Evolutionary conservation across 2,888 invertebrate species (phyloP).

Genomic region (Andrena hattorfiana): DNA sequence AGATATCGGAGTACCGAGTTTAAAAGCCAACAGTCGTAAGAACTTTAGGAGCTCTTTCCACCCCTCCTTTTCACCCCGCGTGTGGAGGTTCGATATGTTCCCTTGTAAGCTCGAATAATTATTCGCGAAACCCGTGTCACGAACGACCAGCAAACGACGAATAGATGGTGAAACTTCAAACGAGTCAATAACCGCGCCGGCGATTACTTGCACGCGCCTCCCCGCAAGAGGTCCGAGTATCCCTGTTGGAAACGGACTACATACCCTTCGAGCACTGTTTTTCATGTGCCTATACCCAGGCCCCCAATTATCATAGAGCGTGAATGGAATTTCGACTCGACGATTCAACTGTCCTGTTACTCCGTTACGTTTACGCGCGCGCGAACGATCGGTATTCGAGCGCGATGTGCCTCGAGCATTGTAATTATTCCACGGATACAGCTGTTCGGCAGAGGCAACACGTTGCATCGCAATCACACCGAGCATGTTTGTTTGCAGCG

Average conservation of each 20-base stretch:
- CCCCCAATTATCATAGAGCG: conserved; percentile 58
- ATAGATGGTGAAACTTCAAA: conserved; percentile 20
- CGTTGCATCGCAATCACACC: conserved; percentile 23
- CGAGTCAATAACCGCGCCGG: conserved; percentile 30
- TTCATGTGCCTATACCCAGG: conserved; percentile 40
- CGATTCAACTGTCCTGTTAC: conserved; percentile 64
- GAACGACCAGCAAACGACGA: neutral
- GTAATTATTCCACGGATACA: conserved; percentile 31
- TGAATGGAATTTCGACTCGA: conserved; percentile 60
- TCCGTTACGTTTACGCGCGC: conserved; percentile 49
- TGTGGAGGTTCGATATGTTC: no score
- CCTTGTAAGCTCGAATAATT: conserved; percentile 20
- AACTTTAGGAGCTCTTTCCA: no score
- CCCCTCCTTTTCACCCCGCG: no score
- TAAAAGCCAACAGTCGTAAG: no score
- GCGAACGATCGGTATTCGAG: conserved; percentile 50
- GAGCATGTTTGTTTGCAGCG: neutral
- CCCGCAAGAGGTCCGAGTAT: neutral
- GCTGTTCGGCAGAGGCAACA: conserved; percentile 17
- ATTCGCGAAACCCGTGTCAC: conserved; percentile 40
- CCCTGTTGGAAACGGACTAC: neutral
- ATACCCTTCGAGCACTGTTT: neutral
- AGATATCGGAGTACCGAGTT: no score
- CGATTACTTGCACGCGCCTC: conserved; percentile 10
- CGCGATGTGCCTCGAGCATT: conserved; percentile 7